phyloP scores from a whole-genome alignment of 2,888 invertebrate species.

The Timema podura region DNA sequence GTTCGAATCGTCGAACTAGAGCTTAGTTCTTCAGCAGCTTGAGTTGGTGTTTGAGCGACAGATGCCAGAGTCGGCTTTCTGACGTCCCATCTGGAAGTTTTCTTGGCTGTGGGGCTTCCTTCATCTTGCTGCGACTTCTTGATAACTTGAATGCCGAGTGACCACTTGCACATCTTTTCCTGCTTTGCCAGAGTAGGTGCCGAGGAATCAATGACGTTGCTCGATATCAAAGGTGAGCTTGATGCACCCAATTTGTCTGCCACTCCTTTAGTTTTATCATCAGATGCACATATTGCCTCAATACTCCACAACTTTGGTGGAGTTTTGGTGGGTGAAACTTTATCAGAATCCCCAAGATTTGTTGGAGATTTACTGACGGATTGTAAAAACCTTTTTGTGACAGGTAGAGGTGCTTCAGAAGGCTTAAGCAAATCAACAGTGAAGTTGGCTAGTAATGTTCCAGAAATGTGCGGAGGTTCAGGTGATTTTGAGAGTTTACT shows the following conservation, averaged over 20 bases:
- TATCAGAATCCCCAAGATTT: not conserved
- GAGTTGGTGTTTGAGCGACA: constrained; percentile 10
- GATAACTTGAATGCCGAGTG: constrained; percentile 44
- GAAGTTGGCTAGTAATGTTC: too few species aligned
- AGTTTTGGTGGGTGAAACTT: constrained; percentile 20
- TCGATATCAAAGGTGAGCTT: not conserved
- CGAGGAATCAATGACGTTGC: not conserved
- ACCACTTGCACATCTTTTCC: constrained; percentile 37
- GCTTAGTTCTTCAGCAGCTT: constrained; percentile 25
- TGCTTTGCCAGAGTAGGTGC: not conserved
- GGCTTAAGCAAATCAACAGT: too few species aligned
- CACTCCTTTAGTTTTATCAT: constrained; percentile 14
- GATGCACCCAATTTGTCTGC: not conserved
- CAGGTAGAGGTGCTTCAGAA: constrained; percentile 24
- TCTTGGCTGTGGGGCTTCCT: constrained; percentile 36
- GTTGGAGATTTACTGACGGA: constrained; percentile 6
- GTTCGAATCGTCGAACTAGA: constrained; percentile 23
- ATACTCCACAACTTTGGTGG: constrained; percentile 38
- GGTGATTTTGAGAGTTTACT: too few species aligned
- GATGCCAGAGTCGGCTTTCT: constrained; percentile 38
- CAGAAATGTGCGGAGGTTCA: too few species aligned
- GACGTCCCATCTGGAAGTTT: constrained; percentile 49
- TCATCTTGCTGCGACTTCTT: constrained; percentile 32
- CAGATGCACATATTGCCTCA: constrained; percentile 36
- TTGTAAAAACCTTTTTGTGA: constrained; percentile 25